Conservation (phyloP, 2,113 vertebrate genomes). For the Clarias macrocephalus region DNA sequence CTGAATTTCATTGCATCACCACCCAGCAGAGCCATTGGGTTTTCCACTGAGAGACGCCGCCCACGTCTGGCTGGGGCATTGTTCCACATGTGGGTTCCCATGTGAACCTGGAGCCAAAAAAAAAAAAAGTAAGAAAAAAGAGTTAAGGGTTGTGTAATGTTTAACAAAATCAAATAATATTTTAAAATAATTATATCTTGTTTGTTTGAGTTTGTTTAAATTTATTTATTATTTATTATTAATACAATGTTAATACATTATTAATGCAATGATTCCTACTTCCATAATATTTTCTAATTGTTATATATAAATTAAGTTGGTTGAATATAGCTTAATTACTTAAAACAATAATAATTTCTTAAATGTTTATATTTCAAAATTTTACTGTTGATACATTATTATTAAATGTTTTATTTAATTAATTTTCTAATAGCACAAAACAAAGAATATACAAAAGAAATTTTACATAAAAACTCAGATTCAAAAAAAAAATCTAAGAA, state of each 20-base stretch:
- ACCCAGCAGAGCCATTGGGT: conserved; percentile 95
- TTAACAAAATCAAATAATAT: not conserved
- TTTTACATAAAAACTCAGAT: not conserved
- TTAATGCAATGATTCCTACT: not conserved
- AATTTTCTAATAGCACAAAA: not conserved
- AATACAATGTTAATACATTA: not conserved
- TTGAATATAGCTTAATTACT: not conserved
- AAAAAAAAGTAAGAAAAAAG: not conserved
- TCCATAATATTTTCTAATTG: not conserved
- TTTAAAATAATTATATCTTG: not conserved
- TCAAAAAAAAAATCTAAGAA: not conserved
- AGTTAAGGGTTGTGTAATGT: not conserved
- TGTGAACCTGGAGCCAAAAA: conserved; percentile 84
- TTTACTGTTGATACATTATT: not conserved
- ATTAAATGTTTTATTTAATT: not conserved
- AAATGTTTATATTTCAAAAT: not conserved
- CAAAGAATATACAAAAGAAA: not conserved
- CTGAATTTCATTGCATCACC: conserved; percentile 96
- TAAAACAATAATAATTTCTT: not conserved
- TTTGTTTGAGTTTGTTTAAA: not conserved
- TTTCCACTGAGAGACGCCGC: conserved; percentile 94
- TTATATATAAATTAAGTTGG: not conserved
- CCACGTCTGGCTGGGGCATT: conserved; percentile 94
- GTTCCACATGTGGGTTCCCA: conserved; percentile 99
- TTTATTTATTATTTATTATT: not conserved